These are phyloP conservation scores for Lethenteron camtschaticum DNA, from an alignment of 2,113 vertebrate genomes.

Conservation along the genomic window DNA sequence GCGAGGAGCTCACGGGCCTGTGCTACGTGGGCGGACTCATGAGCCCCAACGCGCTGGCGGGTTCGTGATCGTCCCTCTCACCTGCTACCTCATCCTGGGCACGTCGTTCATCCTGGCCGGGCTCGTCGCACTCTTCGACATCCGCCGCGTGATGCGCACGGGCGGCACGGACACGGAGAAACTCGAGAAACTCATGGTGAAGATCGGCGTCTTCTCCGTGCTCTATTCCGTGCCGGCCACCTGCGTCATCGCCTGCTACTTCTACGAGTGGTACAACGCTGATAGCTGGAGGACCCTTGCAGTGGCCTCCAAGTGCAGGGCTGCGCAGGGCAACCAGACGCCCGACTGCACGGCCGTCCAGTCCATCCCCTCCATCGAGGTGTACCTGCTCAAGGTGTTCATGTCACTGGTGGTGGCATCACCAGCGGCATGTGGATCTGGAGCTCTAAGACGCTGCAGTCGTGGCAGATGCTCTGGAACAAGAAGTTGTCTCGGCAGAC, in stretches of 20 bases:
- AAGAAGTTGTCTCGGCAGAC: slow-evolving; percentile 49
- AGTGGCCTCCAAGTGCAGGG: slow-evolving; percentile 34
- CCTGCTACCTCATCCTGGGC: slow-evolving; percentile 69
- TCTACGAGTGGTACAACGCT: slow-evolving; percentile 83
- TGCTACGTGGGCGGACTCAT: slow-evolving; percentile 84
- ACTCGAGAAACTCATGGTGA: slow-evolving; percentile 81
- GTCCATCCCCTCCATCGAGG: slow-evolving; percentile 72
- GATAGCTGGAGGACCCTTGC: slow-evolving; percentile 61
- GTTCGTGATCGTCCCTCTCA: slow-evolving; percentile 71
- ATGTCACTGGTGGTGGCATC: slow-evolving; percentile 85
- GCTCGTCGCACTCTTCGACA: slow-evolving; percentile 89
- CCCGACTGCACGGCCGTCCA: slow-evolving; percentile 51
- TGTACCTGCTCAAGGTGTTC: slow-evolving; percentile 91
- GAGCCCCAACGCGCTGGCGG: slow-evolving; percentile 68
- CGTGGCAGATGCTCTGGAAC: slow-evolving; percentile 80
- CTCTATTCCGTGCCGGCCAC: slow-evolving; percentile 84
- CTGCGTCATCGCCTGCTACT: slow-evolving; percentile 85
- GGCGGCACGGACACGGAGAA: slow-evolving; percentile 92
- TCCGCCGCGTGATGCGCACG: slow-evolving; percentile 79
- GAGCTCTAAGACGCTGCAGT: slow-evolving; percentile 88
- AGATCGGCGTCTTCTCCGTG: slow-evolving; percentile 81
- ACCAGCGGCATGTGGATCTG: slow-evolving; percentile 97
- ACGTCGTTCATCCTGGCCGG: slow-evolving; percentile 83
- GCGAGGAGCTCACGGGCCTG: slow-evolving; percentile 73
- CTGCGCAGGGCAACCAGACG: slow-evolving; percentile 21